Evolutionary conservation across 2,888 invertebrate species (phyloP), one percentile per base, ranked within the genome.

Genomic region (Shargacucullia verbasci): DNA sequence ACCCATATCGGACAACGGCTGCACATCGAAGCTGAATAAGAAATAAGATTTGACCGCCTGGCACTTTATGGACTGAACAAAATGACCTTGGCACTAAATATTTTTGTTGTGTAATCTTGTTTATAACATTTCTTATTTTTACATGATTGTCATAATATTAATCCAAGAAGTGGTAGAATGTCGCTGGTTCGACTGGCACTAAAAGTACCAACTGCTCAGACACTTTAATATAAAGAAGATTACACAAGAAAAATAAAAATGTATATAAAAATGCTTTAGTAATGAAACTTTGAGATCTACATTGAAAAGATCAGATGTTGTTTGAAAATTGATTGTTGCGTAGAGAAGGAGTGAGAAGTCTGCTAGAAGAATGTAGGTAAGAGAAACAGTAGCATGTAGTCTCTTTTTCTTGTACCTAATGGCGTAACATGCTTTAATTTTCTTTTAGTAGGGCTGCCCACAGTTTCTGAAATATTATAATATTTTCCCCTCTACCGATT

Each of bases 1-100:
- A 10, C 56, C 44, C 0, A 80, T 82, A 31, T 72, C 86, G 1
- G 55, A 67, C 2, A 46, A 35, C n/a, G 85, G 86, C 8, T 87
- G 87, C 53, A 78, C 79, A 1, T 75, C 81, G 10, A 49, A 54
- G 25, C 15, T 38, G 20, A 49, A 45, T 0, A n/a, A 58, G 45
- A 48, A 45, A 56, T 8, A n/a, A n/a, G 8, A 33, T 39, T 43
- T 48, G 45, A 61, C 37, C 38, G 10, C 20, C 29, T 25, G 64
- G 70, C 66, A 33, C 31, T 62, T 20, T 7, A 11, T 10, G 4
- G 29, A 29, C 9, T 29, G 29, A 29, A 29, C 29, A 29, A 29
- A 29, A 29, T 29, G 29, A 29, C 29, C 29, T 29, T 29, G 29
- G 29, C 29, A 29, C 29, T 9, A 29, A 4, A 11, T 33, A 33